Base-by-base conservation (phyloP, 2,797 vertebrate genomes). In the Podarcis lilfordi region DNA sequence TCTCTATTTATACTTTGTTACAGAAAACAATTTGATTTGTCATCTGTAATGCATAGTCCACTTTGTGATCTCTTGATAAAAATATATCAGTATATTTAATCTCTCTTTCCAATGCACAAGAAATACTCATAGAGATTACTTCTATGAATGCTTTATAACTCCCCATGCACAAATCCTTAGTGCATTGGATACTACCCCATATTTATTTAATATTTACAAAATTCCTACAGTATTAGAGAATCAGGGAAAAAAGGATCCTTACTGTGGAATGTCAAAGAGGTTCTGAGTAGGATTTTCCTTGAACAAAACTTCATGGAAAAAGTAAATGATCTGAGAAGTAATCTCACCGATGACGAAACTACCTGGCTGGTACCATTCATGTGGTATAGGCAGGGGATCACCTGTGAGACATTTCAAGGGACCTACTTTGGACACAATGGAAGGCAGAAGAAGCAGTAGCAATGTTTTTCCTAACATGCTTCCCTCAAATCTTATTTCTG, bases 351-450 rank as follows among this genome's bases (percentile, higher is more conserved):
- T 27, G 27, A 75, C 4, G 9, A 61, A 1, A 15, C 27, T 25
- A 40, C 83, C 83, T 3, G 83, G 55, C 15, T 85, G 83, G 35
- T 76, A 85, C 83, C 83, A 76, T 25, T 85, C 83, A 21, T 85
- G 83, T 61, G 71, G 71, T 17, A 85, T 8, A 61, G 35, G 55
- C 1, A 85, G 2, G 17, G 72, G 25, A 17, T 75, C 50, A 19
- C 5, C 35, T 2, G 8, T 2, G 7, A 23, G 35, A 7, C 32
- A 75, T 4, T 9, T n/a, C 23, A 19, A 29, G 15, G 68, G 17
- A 21, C 61, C 13, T 9, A 6, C 9, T 19, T 61, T 64, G 83
- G 32, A 19, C 9, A 25, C 8, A 9, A 35, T 11, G 21, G 13
- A 8, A 50, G 19, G 4, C 8, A 71, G 35, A 3, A 74, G 72